Evolutionary conservation across 2,888 invertebrate species (phyloP), one percentile per base, ranked within the genome.

Genomic region (Chrysolina oricalcia): DNA sequence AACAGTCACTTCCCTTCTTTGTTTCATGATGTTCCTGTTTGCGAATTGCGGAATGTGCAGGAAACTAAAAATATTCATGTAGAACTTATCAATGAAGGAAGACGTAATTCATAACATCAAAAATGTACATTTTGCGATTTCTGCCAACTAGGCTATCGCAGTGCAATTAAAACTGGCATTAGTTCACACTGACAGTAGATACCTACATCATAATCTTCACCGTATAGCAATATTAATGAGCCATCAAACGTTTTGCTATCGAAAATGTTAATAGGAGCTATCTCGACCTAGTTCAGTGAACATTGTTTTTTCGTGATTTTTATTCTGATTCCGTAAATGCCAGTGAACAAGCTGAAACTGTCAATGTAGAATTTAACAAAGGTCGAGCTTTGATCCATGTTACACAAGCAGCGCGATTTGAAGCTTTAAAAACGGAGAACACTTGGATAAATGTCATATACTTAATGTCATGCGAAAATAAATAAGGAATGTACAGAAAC

Each of bases 301-400:
- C 23, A 27, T 35, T 59, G 63, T 46, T 15, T 59, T 59, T 59
- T 59, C 59, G 13, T 59, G 59, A 17, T 35, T 59, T 59, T 59
- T 17, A 59, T 59, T 59, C 23, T n/a, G 27, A 59, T 27, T 23
- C 23, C 35, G 40, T 64, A 81, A 83, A 83, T 83, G 79, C 82
- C 84, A 83, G 73, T 77, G 83, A 80, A 72, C 81, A 80, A 73
- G 78, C 72, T 62, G 73, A 78, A 82, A 80, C 76, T 81, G 81
- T 78, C 78, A 82, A 80, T 80, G 80, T 70, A 70, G 63, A 76
- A 72, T 66, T 43, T 67, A 66, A 46, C 59, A 82, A 83, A 83
- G 81, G 83, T 82, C 80, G 72, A 74, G 73, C 69, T 67, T 76
- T 81, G 80, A 76, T 76, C 79, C 76, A 79, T 73, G 76, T 77